Percentiles rank a stretch among this genome's conserved stretches.
Conservation (phyloP, 2,888 invertebrate species). For the Apotomis betuletana region DNA sequence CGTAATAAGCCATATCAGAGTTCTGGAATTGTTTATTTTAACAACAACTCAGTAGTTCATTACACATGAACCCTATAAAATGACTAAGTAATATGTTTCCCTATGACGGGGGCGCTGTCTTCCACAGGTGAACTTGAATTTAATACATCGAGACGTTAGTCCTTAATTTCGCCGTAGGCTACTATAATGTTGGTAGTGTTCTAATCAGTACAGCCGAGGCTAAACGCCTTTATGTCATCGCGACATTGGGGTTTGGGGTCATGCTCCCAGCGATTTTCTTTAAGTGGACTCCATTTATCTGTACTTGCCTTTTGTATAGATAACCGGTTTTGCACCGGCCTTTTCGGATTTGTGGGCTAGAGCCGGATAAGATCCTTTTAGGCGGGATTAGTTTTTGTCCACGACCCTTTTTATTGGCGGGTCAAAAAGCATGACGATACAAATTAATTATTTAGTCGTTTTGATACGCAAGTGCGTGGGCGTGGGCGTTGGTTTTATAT, state of each 20-base stretch:
- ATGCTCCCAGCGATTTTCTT: slow-evolving; percentile 42
- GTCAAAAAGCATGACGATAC: background rate
- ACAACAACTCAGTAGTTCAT: too few relatives aligned
- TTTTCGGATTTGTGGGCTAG: slow-evolving; percentile 40
- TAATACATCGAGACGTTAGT: background rate
- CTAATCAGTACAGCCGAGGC: slow-evolving; percentile 36
- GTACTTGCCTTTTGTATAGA: slow-evolving; percentile 40
- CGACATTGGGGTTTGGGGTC: slow-evolving; percentile 37
- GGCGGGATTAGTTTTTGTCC: slow-evolving; percentile 42
- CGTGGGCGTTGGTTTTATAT: too few relatives aligned
- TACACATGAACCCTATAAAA: background rate
- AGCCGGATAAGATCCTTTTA: slow-evolving; percentile 43
- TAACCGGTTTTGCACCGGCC: slow-evolving; percentile 40
- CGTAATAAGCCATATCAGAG: too few relatives aligned
- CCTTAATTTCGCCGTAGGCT: slow-evolving; percentile 6
- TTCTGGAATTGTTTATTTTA: too few relatives aligned
- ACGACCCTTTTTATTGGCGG: slow-evolving; percentile 20
- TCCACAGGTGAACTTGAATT: slow-evolving; percentile 10
- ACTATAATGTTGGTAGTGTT: slow-evolving; percentile 14
- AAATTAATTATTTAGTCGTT: slow-evolving; percentile 10
- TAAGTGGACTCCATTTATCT: slow-evolving; percentile 43
- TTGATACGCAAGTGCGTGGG: background rate
- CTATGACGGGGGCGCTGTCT: background rate
- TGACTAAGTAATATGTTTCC: background rate
- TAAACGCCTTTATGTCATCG: slow-evolving; percentile 37